Evolutionary conservation across 2,797 vertebrate genomes (phyloP).

Genomic region (Poliocrania exsul): DNA sequence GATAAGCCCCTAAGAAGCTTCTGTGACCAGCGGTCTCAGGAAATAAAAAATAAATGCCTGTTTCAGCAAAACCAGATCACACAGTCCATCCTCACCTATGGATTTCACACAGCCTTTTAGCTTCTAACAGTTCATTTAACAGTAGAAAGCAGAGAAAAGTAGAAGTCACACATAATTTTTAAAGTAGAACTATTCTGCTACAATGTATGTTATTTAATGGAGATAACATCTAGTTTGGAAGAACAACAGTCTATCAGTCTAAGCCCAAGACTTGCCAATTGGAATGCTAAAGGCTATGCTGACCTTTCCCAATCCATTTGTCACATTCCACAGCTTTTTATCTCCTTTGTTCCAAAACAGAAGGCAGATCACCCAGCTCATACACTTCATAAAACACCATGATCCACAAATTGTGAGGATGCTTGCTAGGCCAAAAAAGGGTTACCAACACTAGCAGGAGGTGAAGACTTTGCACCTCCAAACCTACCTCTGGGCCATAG

Average conservation of each 20-base stretch:
- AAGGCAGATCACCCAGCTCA: background rate
- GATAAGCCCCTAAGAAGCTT: background rate
- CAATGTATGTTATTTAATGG: background rate
- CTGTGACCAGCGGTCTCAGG: background rate
- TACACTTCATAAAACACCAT: background rate
- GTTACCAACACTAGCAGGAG: background rate
- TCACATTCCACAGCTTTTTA: background rate
- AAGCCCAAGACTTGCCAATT: background rate
- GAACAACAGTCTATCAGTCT: background rate
- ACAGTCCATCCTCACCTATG: background rate
- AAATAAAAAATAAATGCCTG: background rate
- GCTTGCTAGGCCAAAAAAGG: background rate
- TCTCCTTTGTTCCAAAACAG: constrained; percentile 5
- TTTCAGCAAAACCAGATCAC: background rate
- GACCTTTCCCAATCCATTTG: constrained; percentile 20
- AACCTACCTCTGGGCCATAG: background rate
- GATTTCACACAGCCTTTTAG: background rate
- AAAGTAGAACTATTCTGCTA: background rate
- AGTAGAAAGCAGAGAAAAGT: background rate
- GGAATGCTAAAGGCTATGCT: background rate
- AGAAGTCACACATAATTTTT: background rate
- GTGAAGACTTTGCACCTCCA: background rate
- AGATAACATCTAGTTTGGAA: background rate
- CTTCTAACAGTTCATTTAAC: background rate
- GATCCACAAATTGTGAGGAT: background rate